phyloP scores from a whole-genome alignment of 2,113 vertebrate genomes.

The Micronisus gabar region DNA sequence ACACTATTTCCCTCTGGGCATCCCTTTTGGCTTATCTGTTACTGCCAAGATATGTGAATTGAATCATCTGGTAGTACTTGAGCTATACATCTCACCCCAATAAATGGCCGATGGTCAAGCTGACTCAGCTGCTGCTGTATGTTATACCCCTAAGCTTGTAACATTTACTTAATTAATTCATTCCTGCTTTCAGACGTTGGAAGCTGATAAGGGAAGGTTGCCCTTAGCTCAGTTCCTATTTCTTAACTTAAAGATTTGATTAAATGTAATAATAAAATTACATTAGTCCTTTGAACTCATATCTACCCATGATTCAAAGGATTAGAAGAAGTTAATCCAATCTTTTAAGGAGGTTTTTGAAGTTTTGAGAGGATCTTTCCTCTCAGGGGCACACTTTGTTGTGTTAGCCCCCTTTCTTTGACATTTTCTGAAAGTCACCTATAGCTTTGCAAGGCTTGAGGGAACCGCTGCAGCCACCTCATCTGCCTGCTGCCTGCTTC shows the following conservation, averaged over 20 bases:
- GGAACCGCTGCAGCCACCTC: background rate
- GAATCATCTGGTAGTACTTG: constrained; percentile 48
- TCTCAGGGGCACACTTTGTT: background rate
- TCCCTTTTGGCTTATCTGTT: constrained; percentile 35
- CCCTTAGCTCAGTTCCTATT: constrained; percentile 44
- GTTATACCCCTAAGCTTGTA: constrained; percentile 34
- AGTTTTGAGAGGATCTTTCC: constrained; percentile 22
- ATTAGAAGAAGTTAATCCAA: constrained; percentile 44
- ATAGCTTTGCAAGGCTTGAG: background rate
- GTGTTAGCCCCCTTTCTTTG: background rate
- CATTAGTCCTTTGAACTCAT: constrained; percentile 49
- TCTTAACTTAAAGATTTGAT: constrained; percentile 53
- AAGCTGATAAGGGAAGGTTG: constrained; percentile 31
- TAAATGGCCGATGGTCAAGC: constrained; percentile 4
- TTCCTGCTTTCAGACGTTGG: constrained; percentile 30
- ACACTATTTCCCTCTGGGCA: constrained; percentile 6
- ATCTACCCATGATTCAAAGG: constrained; percentile 24
- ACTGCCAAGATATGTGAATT: constrained; percentile 24
- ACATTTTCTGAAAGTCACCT: background rate
- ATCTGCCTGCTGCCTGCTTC: background rate
- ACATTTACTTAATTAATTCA: constrained; percentile 48
- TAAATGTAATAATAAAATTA: constrained; percentile 57
- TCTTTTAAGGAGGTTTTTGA: constrained; percentile 31
- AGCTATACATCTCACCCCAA: constrained; percentile 23
- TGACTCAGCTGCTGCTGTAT: constrained; percentile 46